Conservation (phyloP, 2,797 vertebrate species). For the Paramormyrops hopkinsi region DNA sequence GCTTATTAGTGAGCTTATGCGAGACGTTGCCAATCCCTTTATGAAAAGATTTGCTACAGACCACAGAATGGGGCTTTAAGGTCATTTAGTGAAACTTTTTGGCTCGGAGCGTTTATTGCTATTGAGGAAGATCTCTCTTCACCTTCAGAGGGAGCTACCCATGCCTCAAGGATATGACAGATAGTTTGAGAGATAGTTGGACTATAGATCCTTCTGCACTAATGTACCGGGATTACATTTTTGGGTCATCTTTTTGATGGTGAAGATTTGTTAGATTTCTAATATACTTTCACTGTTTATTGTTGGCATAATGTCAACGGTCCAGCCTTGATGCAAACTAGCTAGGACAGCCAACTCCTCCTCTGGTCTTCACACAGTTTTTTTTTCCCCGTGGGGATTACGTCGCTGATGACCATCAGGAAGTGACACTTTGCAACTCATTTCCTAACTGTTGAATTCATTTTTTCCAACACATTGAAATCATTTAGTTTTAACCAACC, state of each 20-base stretch:
- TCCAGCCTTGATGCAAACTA: neutral
- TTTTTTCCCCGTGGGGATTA: neutral
- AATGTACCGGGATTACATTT: neutral
- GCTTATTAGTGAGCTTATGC: neutral
- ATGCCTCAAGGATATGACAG: neutral
- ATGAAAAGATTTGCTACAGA: constrained; percentile 9
- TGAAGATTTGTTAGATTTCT: neutral
- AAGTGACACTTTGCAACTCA: neutral
- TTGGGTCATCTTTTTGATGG: neutral
- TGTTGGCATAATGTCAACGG: neutral
- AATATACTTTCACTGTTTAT: neutral
- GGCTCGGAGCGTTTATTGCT: neutral
- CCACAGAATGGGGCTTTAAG: neutral
- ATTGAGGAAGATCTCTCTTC: neutral
- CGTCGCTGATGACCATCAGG: neutral
- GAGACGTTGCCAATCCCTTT: neutral
- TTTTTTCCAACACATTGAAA: neutral
- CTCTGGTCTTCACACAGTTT: neutral
- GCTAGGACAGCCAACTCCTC: neutral
- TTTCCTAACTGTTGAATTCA: neutral
- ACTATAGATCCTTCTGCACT: neutral
- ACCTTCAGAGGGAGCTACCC: neutral
- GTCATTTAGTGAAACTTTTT: neutral
- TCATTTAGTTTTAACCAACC: neutral
- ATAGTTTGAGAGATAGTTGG: neutral